Evolutionary conservation across 2,797 vertebrate species (phyloP), one percentile per base, ranked within the genome.

Genomic region (Chiroxiphia lanceolata): DNA sequence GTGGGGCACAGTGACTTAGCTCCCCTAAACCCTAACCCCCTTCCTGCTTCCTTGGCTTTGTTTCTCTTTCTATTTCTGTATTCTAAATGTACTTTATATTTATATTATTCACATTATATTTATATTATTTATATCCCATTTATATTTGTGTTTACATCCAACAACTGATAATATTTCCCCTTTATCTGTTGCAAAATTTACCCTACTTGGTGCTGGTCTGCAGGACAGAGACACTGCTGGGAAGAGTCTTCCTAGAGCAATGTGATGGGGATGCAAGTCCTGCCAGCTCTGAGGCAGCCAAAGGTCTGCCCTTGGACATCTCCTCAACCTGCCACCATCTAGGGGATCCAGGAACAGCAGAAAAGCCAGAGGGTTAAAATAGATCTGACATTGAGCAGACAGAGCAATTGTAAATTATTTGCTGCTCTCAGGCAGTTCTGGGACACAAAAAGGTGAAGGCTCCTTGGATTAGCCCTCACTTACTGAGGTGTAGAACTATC

Each of bases 261-360:
- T 0, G 0, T 48, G 10, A 0, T 22, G 40, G 53, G 76, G 18
- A 2, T 23, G 21, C 4, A 15, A 38, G n/a, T 71, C 54, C 78
- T 71, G 60, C 60, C 69, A 76, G 47, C 57, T 10, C 15, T 9
- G 26, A 34, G 22, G 50, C 50, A 79, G 65, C 38, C 75, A 70
- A 12, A 78, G 57, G 21, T 71, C 61, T 47, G 70, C 25, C 53
- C 65, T 78, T 77, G 48, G 27, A 4, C 29, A 44, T 10, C 38
- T 54, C 4, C 70, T 78, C 75, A 50, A 53, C 15, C 48, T 79
- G 53, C 51, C 61, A 45, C 40, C 45, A 40, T 26, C 63, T 45
- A 13, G 9, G 67, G 19, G 15, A 61, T 25, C 17, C 44, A 65
- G 83, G 44, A 70, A n/a, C 31, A 78, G 45, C 0, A 0, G 3